Conservation (phyloP, 1,140 invertebrate species). For the Drosophila kikkawai region DNA sequence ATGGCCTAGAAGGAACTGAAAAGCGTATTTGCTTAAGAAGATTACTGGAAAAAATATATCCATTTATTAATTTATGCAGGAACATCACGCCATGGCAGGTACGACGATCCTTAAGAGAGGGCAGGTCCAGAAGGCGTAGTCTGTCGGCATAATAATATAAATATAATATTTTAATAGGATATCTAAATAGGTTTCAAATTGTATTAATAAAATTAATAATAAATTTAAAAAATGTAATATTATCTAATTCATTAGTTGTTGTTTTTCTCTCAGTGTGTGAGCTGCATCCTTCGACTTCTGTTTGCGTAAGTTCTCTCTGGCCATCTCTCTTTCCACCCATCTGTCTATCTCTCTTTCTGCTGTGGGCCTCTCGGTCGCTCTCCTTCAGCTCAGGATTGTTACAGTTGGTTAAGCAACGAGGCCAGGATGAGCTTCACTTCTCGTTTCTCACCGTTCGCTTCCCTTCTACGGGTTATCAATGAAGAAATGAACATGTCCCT, state of each 20-base stretch:
- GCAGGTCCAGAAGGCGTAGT: too few species aligned
- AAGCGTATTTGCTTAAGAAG: too few species aligned
- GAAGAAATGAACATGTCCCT: slow-evolving; percentile 53
- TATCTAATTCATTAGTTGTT: neutral
- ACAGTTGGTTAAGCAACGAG: slow-evolving; percentile 79
- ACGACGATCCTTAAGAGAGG: too few species aligned
- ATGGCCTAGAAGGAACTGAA: too few species aligned
- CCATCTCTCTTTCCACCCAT: neutral
- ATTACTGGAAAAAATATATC: too few species aligned
- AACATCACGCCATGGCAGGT: too few species aligned
- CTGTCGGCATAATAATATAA: too few species aligned
- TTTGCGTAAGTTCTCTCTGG: slow-evolving; percentile 51
- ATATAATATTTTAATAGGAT: neutral
- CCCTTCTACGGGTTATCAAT: slow-evolving; percentile 44
- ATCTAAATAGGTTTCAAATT: neutral
- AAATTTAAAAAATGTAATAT: too few species aligned
- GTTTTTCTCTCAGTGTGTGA: neutral
- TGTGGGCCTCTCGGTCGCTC: neutral
- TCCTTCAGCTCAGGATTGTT: slow-evolving; percentile 40
- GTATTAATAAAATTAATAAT: too few species aligned
- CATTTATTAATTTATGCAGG: too few species aligned
- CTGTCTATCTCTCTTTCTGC: neutral
- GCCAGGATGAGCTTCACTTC: slow-evolving; percentile 56
- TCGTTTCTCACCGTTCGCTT: neutral
- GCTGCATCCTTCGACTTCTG: slow-evolving; percentile 55